Conservation (phyloP, 2,888 invertebrate genomes). For the Spisula subtruncata region DNA sequence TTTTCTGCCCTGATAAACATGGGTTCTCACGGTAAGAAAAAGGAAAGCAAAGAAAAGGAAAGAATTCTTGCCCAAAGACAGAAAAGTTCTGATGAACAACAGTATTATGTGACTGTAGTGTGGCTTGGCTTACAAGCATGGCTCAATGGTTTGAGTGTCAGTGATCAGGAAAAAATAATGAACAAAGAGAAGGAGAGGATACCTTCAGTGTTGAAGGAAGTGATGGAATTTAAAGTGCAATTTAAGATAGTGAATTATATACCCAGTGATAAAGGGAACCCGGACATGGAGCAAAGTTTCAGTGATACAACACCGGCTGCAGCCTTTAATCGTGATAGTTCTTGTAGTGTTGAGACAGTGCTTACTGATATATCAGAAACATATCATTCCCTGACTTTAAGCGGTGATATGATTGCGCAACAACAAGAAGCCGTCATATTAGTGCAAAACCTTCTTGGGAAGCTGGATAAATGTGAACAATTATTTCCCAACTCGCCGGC, state of each 20-base stretch:
- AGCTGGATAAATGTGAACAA: slow-evolving; percentile 93
- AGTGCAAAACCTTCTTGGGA: slow-evolving; percentile 92
- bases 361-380: slow-evolving; percentile 66
- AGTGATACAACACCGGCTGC: too few species aligned
- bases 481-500: slow-evolving; percentile 95
- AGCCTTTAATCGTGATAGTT: slow-evolving; percentile 45
- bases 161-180: slow-evolving; percentile 93
- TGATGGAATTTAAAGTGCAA: slow-evolving; percentile 91
- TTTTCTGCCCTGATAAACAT: slow-evolving; percentile 93
- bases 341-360: slow-evolving; percentile 61
- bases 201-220: slow-evolving; percentile 91
- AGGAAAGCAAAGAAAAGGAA: slow-evolving; percentile 78
- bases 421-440: slow-evolving; percentile 93
- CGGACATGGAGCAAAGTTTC: neutral
- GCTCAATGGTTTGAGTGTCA: slow-evolving; percentile 89
- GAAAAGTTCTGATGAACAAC: slow-evolving; percentile 93
- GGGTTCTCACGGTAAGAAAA: slow-evolving; percentile 87
- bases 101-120: slow-evolving; percentile 97
- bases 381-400: slow-evolving; percentile 78
- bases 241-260: slow-evolving; percentile 48
- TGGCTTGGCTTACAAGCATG: slow-evolving; percentile 97
- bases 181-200: slow-evolving; percentile 92
- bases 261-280: slow-evolving; percentile 40
- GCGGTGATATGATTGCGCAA: slow-evolving; percentile 89
- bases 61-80: slow-evolving; percentile 80